These are phyloP conservation scores for Nibea albiflora DNA, from an alignment of 2,113 vertebrate species.

Conservation along the genomic window DNA sequence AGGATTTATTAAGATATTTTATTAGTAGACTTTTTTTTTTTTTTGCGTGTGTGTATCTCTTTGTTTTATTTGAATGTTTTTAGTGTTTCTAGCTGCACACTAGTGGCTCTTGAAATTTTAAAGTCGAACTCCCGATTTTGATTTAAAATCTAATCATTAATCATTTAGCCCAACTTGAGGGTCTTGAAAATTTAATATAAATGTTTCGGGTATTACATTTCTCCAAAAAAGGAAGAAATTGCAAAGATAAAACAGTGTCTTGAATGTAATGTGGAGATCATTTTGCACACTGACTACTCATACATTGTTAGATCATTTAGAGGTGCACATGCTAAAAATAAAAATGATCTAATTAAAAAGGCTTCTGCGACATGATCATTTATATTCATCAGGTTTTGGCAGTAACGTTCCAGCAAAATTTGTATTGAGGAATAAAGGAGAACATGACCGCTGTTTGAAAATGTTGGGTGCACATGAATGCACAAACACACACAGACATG, in stretches of 20 bases:
- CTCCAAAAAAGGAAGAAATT: too few species aligned
- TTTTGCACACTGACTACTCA: background rate
- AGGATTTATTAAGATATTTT: background rate
- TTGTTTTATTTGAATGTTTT: too few species aligned
- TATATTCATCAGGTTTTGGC: background rate
- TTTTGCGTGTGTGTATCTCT: too few species aligned
- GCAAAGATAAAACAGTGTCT: background rate
- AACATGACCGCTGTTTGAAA: conserved; percentile 4
- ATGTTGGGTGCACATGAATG: background rate
- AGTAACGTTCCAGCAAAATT: background rate
- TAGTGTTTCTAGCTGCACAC: background rate
- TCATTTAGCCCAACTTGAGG: background rate
- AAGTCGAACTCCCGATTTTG: background rate
- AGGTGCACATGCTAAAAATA: background rate
- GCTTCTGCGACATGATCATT: background rate
- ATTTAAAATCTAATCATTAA: background rate
- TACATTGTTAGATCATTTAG: background rate
- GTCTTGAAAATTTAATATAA: background rate
- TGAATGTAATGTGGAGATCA: background rate
- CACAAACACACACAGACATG: conserved; percentile 34
- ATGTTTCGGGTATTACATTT: background rate
- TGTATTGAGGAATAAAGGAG: background rate
- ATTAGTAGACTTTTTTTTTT: background rate
- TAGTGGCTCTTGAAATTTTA: background rate
- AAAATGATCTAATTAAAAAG: background rate